Percentiles rank a stretch among this genome's conserved stretches.
Evolutionary conservation across 2,797 vertebrate species (phyloP).

Genomic region (Malacoctenus gilli): DNA sequence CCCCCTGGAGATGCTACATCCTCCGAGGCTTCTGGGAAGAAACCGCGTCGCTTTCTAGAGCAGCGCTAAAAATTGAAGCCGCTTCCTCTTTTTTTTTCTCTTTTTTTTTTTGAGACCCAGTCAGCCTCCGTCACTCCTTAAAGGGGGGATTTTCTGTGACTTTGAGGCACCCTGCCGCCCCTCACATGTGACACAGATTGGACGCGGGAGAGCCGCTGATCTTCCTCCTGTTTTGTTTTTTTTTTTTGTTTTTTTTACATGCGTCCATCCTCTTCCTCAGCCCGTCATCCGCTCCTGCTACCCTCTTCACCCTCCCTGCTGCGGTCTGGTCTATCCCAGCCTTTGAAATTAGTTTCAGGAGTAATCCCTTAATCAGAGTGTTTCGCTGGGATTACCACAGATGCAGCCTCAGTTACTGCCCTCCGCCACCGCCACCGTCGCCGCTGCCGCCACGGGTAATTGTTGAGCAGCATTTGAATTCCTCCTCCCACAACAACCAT

Average conservation of each 20-base stretch:
- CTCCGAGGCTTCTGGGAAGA: slow-evolving; percentile 60
- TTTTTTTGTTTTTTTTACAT: slow-evolving; percentile 11
- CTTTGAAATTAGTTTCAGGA: slow-evolving; percentile 74
- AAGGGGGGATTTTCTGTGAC: slow-evolving; percentile 48
- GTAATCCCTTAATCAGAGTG: slow-evolving; percentile 82
- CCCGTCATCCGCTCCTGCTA: slow-evolving; percentile 2
- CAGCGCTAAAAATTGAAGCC: slow-evolving; percentile 51
- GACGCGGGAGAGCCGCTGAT: slow-evolving; percentile 1
- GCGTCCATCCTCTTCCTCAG: background rate
- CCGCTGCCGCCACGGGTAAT: slow-evolving; percentile 42
- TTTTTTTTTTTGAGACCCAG: background rate
- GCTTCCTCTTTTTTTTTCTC: slow-evolving; percentile 13
- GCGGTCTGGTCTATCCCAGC: slow-evolving; percentile 56
- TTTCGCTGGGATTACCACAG: slow-evolving; percentile 74
- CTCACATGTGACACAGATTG: slow-evolving; percentile 14
- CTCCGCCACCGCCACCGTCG: slow-evolving; percentile 46
- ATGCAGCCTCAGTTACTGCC: slow-evolving; percentile 50
- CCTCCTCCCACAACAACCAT: background rate
- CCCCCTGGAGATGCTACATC: slow-evolving; percentile 50
- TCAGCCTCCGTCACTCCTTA: slow-evolving; percentile 32
- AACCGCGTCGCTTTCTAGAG: slow-evolving; percentile 64
- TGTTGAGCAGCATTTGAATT: slow-evolving; percentile 39
- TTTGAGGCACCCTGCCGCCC: slow-evolving; percentile 42
- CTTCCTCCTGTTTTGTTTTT: slow-evolving; percentile 10
- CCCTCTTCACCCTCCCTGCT: slow-evolving; percentile 22